phyloP scores from a whole-genome alignment of 2,113 vertebrate genomes.

The Podarcis cretensis region DNA sequence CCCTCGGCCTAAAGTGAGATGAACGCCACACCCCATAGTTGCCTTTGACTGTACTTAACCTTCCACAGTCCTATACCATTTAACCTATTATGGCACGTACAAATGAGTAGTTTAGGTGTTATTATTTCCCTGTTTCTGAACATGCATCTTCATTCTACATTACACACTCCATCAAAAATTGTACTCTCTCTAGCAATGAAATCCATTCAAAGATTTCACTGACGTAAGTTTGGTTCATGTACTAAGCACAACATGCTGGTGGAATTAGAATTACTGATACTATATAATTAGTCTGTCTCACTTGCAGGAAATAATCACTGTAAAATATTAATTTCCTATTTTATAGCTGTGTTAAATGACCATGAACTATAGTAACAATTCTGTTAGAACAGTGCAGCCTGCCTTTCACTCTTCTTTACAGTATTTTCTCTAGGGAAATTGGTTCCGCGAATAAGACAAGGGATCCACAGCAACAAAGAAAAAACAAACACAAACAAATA shows the following conservation, averaged over 20 bases:
- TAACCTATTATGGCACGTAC: neutral
- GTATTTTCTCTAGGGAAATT: neutral
- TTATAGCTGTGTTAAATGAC: neutral
- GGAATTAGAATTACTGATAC: neutral
- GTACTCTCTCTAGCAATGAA: neutral
- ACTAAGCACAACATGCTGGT: neutral
- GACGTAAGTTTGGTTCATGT: neutral
- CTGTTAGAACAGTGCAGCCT: no score
- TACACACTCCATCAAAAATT: neutral
- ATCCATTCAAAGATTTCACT: neutral
- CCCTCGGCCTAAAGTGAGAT: no score
- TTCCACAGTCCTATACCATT: no score
- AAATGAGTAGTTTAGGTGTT: neutral
- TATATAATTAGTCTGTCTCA: neutral
- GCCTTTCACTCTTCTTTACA: neutral
- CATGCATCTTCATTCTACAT: neutral
- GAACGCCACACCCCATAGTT: no score
- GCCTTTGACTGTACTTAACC: no score
- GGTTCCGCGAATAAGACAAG: neutral
- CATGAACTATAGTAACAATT: neutral
- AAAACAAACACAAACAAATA: neutral
- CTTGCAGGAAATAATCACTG: neutral
- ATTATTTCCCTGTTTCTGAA: neutral
- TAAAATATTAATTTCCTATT: neutral
- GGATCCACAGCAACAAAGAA: neutral